Evolutionary conservation across 2,888 invertebrate genomes (phyloP).

Genomic region (Drosophila crucigera): DNA sequence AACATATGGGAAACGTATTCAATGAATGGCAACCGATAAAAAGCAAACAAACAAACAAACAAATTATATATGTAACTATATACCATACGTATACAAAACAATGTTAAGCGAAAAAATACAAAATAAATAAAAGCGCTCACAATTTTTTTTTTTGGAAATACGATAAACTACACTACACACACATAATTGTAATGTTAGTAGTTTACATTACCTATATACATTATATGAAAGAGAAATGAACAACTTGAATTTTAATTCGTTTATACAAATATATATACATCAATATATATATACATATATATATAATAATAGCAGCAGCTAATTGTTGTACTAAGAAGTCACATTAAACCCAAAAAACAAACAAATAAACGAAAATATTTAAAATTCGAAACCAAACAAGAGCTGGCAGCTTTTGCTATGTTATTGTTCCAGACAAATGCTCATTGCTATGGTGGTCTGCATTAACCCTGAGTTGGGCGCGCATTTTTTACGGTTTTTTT

Average conservation of each 20-base stretch:
- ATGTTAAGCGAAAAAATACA: slow-evolving; percentile 41
- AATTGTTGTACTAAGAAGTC: slow-evolving; percentile 76
- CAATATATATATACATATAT: slow-evolving; percentile 33
- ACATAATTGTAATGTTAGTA: slow-evolving; percentile 54
- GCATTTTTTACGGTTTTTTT: background rate
- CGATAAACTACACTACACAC: slow-evolving; percentile 59
- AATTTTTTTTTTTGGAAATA: slow-evolving; percentile 53
- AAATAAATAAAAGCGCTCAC: slow-evolving; percentile 42
- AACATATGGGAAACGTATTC: slow-evolving; percentile 53
- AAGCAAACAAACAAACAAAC: slow-evolving; percentile 1
- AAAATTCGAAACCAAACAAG: slow-evolving; percentile 53
- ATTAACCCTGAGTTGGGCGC: background rate
- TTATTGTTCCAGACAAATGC: slow-evolving; percentile 13
- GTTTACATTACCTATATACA: slow-evolving; percentile 40
- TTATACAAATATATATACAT: slow-evolving; percentile 58
- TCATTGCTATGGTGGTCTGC: slow-evolving; percentile 5
- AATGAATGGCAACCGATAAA: slow-evolving; percentile 40
- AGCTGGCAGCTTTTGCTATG: slow-evolving; percentile 25
- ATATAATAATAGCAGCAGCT: slow-evolving; percentile 65
- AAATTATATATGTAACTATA: slow-evolving; percentile 65
- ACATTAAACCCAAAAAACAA: slow-evolving; percentile 61
- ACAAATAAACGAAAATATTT: slow-evolving; percentile 74
- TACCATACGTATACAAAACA: slow-evolving; percentile 56
- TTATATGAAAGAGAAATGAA: slow-evolving; percentile 43
- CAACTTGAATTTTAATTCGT: slow-evolving; percentile 74